phyloP scores from a whole-genome alignment of 2,797 vertebrate species.

The Xenops minutus region DNA sequence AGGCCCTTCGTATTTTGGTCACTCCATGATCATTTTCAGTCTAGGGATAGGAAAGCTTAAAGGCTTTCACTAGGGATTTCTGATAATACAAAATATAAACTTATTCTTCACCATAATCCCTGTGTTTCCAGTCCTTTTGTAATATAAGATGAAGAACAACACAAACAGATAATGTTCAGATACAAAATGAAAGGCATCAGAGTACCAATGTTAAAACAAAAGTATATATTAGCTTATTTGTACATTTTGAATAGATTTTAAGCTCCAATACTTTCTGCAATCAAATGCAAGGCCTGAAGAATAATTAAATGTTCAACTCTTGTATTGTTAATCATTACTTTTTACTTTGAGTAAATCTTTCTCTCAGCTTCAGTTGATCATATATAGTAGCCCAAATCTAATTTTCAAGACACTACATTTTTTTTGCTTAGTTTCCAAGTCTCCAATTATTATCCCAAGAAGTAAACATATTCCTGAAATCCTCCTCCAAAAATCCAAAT shows the following conservation, averaged over 20 bases:
- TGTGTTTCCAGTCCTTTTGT: neutral
- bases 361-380: neutral
- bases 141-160: neutral
- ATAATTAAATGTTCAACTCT: neutral
- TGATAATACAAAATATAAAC: neutral
- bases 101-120: neutral
- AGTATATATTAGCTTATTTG: neutral
- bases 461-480: neutral
- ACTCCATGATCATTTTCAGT: neutral
- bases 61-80: neutral
- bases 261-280: neutral
- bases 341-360: neutral
- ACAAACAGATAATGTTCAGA: neutral
- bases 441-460: neutral
- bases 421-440: neutral
- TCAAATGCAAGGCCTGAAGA: neutral
- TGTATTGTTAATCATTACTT: neutral
- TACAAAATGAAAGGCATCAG: neutral
- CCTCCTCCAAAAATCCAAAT: neutral
- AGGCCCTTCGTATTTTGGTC: neutral
- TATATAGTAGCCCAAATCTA: neutral
- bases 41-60: neutral
- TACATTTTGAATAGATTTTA: neutral
- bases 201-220: neutral
- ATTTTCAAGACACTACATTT: neutral